Percentiles rank a stretch among this genome's conserved stretches.
phyloP scores from a whole-genome alignment of 2,888 invertebrate species.

The Nomada hirtipes region DNA sequence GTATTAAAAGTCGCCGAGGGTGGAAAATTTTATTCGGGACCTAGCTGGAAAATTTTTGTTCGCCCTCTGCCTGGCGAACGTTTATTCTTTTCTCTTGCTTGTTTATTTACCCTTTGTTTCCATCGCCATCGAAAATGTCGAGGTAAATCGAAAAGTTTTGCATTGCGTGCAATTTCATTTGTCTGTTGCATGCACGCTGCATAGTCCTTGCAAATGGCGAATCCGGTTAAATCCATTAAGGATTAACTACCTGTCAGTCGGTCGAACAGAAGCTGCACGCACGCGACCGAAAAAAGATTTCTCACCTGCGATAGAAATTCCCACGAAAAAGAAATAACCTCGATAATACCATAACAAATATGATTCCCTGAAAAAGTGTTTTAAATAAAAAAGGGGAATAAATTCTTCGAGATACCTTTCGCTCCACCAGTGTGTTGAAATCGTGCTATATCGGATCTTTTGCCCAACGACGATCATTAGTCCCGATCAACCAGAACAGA shows the following conservation, averaged over 20 bases:
- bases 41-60: not conserved
- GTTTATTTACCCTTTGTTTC: not conserved
- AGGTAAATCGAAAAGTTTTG: not conserved
- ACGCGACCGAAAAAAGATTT: not conserved
- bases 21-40: slow-evolving; percentile 7
- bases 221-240: not conserved
- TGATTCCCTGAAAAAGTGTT: too few relatives aligned
- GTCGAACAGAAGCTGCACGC: not conserved
- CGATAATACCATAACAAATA: too few relatives aligned
- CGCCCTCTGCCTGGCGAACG: not conserved
- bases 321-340: too few relatives aligned
- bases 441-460: not conserved
- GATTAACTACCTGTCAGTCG: not conserved
- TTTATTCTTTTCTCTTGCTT: not conserved
- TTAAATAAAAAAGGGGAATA: too few relatives aligned
- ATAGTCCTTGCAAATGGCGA: not conserved
- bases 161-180: slow-evolving; percentile 4
- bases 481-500: not conserved
- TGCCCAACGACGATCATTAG: not conserved
- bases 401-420: too few relatives aligned
- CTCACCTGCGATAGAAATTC: not conserved
- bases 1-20: slow-evolving; percentile 32
- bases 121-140: not conserved
- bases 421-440: too few relatives aligned
- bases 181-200: not conserved